phyloP scores from a whole-genome alignment of 2,888 invertebrate genomes.

The Drosophila nr. perissopoda region DNA sequence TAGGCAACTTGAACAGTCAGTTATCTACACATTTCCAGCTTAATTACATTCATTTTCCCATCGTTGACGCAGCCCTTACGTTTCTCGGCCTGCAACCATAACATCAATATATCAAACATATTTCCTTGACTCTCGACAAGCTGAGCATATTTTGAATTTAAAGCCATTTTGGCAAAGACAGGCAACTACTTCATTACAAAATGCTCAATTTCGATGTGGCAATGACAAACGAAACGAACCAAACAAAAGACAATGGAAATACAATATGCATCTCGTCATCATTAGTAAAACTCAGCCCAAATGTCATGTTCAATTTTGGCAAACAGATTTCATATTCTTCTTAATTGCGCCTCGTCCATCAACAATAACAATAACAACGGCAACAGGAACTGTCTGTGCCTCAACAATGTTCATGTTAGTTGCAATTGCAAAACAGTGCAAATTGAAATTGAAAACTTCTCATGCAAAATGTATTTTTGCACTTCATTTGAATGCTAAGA shows the following conservation, averaged over 20 bases:
- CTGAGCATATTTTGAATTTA: constrained; percentile 22
- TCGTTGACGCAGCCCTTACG: constrained; percentile 1
- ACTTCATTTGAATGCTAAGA: neutral
- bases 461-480: neutral
- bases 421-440: constrained; percentile 8
- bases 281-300: constrained; percentile 55
- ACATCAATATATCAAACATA: constrained; percentile 14
- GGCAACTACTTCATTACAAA: constrained; percentile 17
- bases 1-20: neutral
- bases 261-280: constrained; percentile 43
- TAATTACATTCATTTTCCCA: constrained; percentile 28
- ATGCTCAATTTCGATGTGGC: constrained; percentile 15
- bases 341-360: constrained; percentile 63
- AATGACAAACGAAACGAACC: constrained; percentile 9
- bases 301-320: constrained; percentile 67
- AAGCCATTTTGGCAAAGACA: constrained; percentile 31
- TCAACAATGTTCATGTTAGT: constrained; percentile 9
- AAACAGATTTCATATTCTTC: constrained; percentile 58
- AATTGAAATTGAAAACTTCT: constrained; percentile 5
- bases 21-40: constrained; percentile 1
- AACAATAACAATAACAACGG: constrained; percentile 16
- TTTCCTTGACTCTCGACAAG: neutral
- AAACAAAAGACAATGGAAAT: constrained; percentile 15
- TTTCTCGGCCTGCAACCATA: neutral
- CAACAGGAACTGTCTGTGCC: neutral